Percentiles rank a stretch among this genome's conserved stretches.
phyloP scores from a whole-genome alignment of 2,797 vertebrate species.

The Sparus aurata region DNA sequence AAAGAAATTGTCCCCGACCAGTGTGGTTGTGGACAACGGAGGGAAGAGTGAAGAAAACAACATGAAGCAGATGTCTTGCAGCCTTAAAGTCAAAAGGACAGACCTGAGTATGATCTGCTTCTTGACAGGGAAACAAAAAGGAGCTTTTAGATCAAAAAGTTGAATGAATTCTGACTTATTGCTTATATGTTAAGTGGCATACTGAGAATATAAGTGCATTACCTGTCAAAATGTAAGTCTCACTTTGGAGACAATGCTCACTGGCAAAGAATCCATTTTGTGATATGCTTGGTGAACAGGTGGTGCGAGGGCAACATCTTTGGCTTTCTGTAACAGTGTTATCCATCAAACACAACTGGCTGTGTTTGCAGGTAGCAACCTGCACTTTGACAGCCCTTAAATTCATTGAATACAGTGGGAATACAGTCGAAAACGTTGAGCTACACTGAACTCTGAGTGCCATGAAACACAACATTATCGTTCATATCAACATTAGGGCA shows the following conservation, averaged over 20 bases:
- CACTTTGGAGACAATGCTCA: background rate
- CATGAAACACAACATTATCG: too few species aligned
- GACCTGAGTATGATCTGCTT: background rate
- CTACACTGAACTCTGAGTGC: too few species aligned
- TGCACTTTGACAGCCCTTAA: too few species aligned
- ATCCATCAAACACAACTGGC: background rate
- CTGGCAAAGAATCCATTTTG: background rate
- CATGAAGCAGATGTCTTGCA: conserved; percentile 31
- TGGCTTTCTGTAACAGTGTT: too few species aligned
- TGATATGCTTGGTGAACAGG: background rate
- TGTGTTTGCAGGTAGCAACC: background rate
- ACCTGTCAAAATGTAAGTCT: background rate
- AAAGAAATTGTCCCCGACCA: conserved; percentile 25
- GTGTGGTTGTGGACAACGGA: conserved; percentile 16
- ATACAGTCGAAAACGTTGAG: too few species aligned
- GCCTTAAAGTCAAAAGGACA: conserved; percentile 17
- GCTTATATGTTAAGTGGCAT: background rate
- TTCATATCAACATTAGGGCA: too few species aligned
- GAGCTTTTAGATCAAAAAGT: background rate
- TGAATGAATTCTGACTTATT: background rate
- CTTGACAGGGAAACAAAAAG: conserved; percentile 3
- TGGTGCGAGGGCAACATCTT: background rate
- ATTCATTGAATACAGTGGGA: too few species aligned
- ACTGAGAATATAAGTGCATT: background rate
- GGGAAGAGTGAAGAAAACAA: conserved; percentile 30